phyloP scores from a whole-genome alignment of 2,888 invertebrate species.

The Drepana falcataria region DNA sequence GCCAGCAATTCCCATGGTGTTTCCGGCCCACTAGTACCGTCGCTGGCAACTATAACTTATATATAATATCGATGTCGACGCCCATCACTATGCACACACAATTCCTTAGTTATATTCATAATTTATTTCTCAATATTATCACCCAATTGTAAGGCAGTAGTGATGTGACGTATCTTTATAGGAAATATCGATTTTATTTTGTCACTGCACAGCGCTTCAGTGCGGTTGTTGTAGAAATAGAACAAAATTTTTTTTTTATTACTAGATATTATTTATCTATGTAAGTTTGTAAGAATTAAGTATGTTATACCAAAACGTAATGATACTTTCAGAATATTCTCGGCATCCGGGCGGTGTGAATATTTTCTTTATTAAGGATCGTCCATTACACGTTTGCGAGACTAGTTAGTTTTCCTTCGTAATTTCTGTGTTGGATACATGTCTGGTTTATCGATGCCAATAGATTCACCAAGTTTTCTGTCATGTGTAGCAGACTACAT shows the following conservation, averaged over 20 bases:
- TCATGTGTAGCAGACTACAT: too few species aligned
- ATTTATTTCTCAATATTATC: slow-evolving; percentile 19
- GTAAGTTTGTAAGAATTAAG: neutral
- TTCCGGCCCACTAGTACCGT: slow-evolving; percentile 40
- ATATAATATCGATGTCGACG: neutral
- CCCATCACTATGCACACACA: neutral
- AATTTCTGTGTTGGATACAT: slow-evolving; percentile 29
- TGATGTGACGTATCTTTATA: slow-evolving; percentile 15
- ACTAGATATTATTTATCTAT: neutral
- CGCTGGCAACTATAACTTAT: slow-evolving; percentile 29
- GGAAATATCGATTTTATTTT: neutral
- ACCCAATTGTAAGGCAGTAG: slow-evolving; percentile 17
- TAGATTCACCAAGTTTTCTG: neutral
- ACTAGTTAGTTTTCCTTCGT: slow-evolving; percentile 41
- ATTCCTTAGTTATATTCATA: slow-evolving; percentile 22
- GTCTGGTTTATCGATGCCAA: slow-evolving; percentile 9
- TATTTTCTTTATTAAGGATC: slow-evolving; percentile 72
- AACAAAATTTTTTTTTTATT: neutral
- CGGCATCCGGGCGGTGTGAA: slow-evolving; percentile 30
- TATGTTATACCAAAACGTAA: neutral
- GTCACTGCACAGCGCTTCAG: neutral
- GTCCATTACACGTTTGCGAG: slow-evolving; percentile 47
- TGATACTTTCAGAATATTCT: slow-evolving; percentile 1
- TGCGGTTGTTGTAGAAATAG: neutral
- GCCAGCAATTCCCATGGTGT: slow-evolving; percentile 46